These are phyloP conservation scores for Aphelocoma coerulescens DNA, from an alignment of 2,113 vertebrate genomes.

Conservation along the genomic window DNA sequence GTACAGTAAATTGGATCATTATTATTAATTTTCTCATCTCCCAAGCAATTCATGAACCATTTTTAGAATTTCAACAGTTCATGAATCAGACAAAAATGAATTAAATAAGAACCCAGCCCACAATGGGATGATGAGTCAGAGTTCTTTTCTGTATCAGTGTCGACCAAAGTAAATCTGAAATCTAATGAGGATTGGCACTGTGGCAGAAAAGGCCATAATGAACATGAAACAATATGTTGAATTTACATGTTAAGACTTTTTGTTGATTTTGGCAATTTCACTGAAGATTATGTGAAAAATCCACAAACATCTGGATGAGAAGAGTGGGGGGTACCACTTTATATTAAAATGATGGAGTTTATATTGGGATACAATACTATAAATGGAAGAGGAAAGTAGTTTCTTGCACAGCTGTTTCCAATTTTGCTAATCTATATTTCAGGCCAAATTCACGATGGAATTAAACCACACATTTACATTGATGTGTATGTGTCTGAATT, in stretches of 20 bases:
- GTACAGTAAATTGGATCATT: conserved; percentile 79
- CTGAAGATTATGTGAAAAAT: conserved; percentile 79
- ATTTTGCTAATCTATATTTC: conserved; percentile 81
- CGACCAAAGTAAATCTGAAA: conserved; percentile 77
- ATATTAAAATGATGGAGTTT: conserved; percentile 76
- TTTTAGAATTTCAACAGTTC: conserved; percentile 78
- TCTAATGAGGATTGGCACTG: conserved; percentile 76
- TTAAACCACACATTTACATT: conserved; percentile 72
- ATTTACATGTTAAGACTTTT: conserved; percentile 82
- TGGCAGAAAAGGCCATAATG: conserved; percentile 82
- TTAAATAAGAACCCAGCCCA: conserved; percentile 72
- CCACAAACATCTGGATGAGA: conserved; percentile 79
- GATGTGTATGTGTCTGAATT: conserved; percentile 68
- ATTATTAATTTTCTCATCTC: conserved; percentile 82
- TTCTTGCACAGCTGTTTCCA: conserved; percentile 84
- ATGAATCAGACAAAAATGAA: conserved; percentile 81
- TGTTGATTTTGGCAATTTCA: conserved; percentile 81
- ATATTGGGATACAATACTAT: conserved; percentile 82
- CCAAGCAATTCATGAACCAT: conserved; percentile 77
- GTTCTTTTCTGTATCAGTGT: conserved; percentile 73
- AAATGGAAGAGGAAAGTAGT: conserved; percentile 81
- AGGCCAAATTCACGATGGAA: conserved; percentile 74
- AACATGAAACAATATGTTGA: conserved; percentile 80
- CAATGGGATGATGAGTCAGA: conserved; percentile 81
- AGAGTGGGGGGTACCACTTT: conserved; percentile 63